Evolutionary conservation across 2,888 invertebrate genomes (phyloP), one percentile per base, ranked within the genome.

Genomic region (Pseudococcus jackbeardsleyi): DNA sequence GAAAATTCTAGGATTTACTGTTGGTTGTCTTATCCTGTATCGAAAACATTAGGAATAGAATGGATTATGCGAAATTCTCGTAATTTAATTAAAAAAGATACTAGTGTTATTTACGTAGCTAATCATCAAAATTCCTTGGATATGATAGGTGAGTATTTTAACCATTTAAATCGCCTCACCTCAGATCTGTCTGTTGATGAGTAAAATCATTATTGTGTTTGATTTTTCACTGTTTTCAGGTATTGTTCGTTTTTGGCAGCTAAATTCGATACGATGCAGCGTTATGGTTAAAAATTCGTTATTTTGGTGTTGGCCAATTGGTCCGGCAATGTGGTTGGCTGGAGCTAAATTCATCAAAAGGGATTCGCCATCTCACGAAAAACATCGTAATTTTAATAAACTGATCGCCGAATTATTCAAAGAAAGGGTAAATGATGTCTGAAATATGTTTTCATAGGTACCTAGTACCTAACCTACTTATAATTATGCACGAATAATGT

Each of bases 21-120:
- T 17, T 72, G 72, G 72, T 17, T 72, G 15, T 72, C 72, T 17
- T 72, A 72, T 33, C 72, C 39, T 72, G 17, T 72, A 72, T 72
- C 72, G 17, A 72, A 72, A 72, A 72, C 33, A 15, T 72, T 72
- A 72, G 72, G 72, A 72, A 72, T 72, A 72, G 72, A 72, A 33
- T 72, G 72, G 72, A 15, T 17, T 17, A 72, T 72, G 72, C 72
- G 72, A 72, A 72, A 72, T 17, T 15, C 72, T 33, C 72, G 33
- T 33, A 33, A 72, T 72, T 17, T 72, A 64, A 33, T 72, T 15
- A 72, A 72, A 17, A 19, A 22, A 33, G 33, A 72, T 17, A 33
- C 15, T 17, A 72, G 72, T 72, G 72, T 72, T 15, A 72, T 72
- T 17, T 72, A 72, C 33, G 33, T 33, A 1, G 72, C 72, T 33